A percentile compares a stretch with the other conserved stretches of the same genome.
phyloP scores from a whole-genome alignment of 2,888 invertebrate species.

The Xanthia icteritia region DNA sequence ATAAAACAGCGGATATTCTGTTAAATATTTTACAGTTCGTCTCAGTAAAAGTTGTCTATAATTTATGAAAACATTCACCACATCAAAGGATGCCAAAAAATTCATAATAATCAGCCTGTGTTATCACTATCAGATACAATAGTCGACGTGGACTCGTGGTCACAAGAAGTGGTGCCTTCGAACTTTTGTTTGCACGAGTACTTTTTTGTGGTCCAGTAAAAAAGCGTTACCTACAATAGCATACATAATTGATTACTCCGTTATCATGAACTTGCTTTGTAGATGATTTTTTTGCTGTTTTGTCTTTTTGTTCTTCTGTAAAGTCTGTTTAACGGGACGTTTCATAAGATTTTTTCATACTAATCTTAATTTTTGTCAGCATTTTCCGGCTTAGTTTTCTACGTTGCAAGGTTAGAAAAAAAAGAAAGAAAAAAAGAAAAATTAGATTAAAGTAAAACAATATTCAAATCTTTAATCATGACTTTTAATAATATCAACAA shows the following conservation, averaged over 20 bases:
- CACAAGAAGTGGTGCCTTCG: conserved; percentile 1
- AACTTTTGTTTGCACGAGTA: conserved; percentile 19
- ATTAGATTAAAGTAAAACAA: too few species aligned
- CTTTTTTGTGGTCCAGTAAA: conserved; percentile 21
- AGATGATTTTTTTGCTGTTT: conserved; percentile 2
- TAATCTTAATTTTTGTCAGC: not conserved
- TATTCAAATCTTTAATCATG: not conserved
- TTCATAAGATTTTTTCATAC: not conserved
- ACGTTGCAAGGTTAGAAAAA: too few species aligned
- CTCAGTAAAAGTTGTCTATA: too few species aligned
- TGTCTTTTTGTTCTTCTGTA: conserved; percentile 10
- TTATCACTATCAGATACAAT: not conserved
- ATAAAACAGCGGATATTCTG: too few species aligned
- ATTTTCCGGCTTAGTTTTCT: not conserved
- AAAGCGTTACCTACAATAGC: conserved; percentile 11
- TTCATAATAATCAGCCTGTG: not conserved
- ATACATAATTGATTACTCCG: conserved; percentile 29
- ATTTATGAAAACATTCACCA: not conserved
- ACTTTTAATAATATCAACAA: not conserved
- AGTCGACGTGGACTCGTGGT: not conserved
- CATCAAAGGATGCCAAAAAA: not conserved
- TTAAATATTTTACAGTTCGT: too few species aligned
- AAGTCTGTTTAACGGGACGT: not conserved
- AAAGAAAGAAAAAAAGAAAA: too few species aligned
- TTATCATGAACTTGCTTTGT: conserved; percentile 23